These are phyloP conservation scores for Andrena cerasifolii DNA, from an alignment of 1,140 invertebrate genomes.

Conservation along the genomic window DNA sequence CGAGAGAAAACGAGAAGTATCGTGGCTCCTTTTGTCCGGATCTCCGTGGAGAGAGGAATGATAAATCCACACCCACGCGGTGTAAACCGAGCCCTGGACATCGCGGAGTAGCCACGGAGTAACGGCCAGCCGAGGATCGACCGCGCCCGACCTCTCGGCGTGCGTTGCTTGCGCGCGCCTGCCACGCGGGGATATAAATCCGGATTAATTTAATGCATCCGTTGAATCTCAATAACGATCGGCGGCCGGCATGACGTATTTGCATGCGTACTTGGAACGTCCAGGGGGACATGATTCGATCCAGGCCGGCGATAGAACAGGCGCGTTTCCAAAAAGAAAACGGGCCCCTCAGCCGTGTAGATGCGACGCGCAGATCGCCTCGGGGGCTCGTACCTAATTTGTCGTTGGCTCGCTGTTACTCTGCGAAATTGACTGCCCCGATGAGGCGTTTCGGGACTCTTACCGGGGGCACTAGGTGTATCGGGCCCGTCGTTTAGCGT, in stretches of 20 bases:
- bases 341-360: neutral
- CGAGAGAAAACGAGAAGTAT: conserved; percentile 13
- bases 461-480: too few relatives aligned
- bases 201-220: conserved; percentile 60
- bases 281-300: neutral
- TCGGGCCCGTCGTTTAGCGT: too few relatives aligned
- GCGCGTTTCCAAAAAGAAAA: neutral
- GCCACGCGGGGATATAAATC: conserved; percentile 47
- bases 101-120: conserved; percentile 27
- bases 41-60: conserved; percentile 51
- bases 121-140: conserved; percentile 37
- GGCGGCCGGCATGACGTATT: conserved; percentile 7
- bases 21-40: conserved; percentile 54
- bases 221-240: conserved; percentile 52
- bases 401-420: too few relatives aligned
- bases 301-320: neutral
- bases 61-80: conserved; percentile 69
- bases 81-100: conserved; percentile 62
- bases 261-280: conserved; percentile 9
- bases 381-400: neutral
- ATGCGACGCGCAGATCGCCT: neutral
- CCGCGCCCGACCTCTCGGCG: conserved; percentile 19
- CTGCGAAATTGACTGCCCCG: too few relatives aligned
- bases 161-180: neutral
- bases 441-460: too few relatives aligned